Evolutionary conservation across 2,113 vertebrate genomes (phyloP).

Genomic region (Paramisgurnus dabryanus): DNA sequence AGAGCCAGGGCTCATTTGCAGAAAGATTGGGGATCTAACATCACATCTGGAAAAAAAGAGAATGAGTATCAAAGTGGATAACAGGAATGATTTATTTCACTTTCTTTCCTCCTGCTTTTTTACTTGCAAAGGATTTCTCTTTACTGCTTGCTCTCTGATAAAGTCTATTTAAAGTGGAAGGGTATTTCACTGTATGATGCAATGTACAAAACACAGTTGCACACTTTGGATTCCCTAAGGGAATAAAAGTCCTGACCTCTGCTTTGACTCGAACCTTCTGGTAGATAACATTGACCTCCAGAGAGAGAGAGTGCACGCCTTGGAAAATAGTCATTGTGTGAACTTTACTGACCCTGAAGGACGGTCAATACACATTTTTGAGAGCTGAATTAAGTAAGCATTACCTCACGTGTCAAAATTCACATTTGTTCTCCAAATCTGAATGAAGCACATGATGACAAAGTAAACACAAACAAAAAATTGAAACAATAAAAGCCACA

Average conservation of each 20-base stretch:
- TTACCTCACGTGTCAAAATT: not conserved
- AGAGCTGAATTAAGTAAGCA: slow-evolving; percentile 6
- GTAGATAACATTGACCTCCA: slow-evolving; percentile 25
- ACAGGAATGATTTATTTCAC: slow-evolving; percentile 77
- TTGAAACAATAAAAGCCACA: not conserved
- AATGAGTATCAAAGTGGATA: slow-evolving; percentile 68
- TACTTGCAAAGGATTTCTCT: slow-evolving; percentile 65
- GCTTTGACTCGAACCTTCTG: slow-evolving; percentile 33
- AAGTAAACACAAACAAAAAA: slow-evolving; percentile 5
- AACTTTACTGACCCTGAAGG: slow-evolving; percentile 37
- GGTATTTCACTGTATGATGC: slow-evolving; percentile 53
- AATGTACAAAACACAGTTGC: slow-evolving; percentile 32
- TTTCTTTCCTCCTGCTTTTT: slow-evolving; percentile 59
- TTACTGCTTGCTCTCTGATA: slow-evolving; percentile 43
- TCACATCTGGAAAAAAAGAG: slow-evolving; percentile 68
- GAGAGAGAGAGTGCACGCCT: slow-evolving; percentile 28
- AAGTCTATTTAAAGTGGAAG: slow-evolving; percentile 75
- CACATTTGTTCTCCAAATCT: not conserved
- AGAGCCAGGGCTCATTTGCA: slow-evolving; percentile 79
- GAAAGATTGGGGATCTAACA: slow-evolving; percentile 77
- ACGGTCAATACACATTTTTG: slow-evolving; percentile 25
- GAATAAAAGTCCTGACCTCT: slow-evolving; percentile 25
- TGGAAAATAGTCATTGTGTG: slow-evolving; percentile 50
- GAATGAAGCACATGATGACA: not conserved
- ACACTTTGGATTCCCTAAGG: slow-evolving; percentile 13